Evolutionary conservation across 2,888 invertebrate genomes (phyloP), one percentile per base, ranked within the genome.

Genomic region (Blastobasis adustella): DNA sequence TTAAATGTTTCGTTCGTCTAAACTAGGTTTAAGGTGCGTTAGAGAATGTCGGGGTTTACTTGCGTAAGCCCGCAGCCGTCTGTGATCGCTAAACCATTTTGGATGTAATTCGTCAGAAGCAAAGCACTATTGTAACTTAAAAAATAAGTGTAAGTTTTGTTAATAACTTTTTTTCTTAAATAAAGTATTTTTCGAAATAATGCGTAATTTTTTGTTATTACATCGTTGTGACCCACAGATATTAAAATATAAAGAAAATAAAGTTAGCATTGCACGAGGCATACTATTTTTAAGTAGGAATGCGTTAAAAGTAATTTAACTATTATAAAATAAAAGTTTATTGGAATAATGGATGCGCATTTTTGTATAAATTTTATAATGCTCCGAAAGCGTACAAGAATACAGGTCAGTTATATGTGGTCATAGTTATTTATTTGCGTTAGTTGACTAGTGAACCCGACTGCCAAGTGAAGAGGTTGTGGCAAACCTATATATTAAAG

Each of bases 121-220:
- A 50, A 43, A 48, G 23, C 23, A 23, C 46, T 46, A 56, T 61
- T 66, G 55, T 65, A 63, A 60, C 60, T 64, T 67, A 57, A 59
- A 58, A 62, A 62, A 58, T 65, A 63, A 66, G 65, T 62, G 52
- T 59, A 62, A 66, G 61, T 62, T 68, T 67, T 66, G 65, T 67
- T 68, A 61, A 55, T 58, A 54, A 57, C 62, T 54, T 65, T 64
- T 60, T 62, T 64, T 60, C 61, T 59, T 55, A 57, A 57, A 58
- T 61, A 64, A 63, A 66, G 62, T 68, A 68, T 69, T 71, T 71
- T 71, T 59, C 61, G 56, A 58, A 49, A 54, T 51, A 53, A 51
- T 10, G 48, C n/a, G 10, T 41, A 56, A 58, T 46, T 57, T 57
- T 59, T 43, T 5, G 39, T 51, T 40, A 40, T 9, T 40, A 40